A percentile compares a stretch with the other conserved stretches of the same genome.
Evolutionary conservation across 2,888 invertebrate species (phyloP).

Genomic region (Pyrrhia umbra): DNA sequence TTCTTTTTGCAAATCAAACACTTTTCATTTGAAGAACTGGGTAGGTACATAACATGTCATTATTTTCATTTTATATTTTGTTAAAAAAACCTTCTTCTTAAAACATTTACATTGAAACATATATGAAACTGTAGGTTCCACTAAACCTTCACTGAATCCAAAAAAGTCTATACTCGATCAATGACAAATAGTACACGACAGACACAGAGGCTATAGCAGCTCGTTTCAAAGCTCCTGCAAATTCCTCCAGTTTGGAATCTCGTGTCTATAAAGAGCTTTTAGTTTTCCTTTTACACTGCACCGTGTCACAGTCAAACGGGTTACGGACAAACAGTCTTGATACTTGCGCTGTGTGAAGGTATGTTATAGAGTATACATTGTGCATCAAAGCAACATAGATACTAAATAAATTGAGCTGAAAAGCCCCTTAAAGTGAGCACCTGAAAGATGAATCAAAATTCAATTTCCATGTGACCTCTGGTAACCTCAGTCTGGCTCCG

Average conservation of each 20-base stretch:
- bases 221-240: conserved; percentile 44
- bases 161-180: conserved; percentile 23
- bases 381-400: too few relatives aligned
- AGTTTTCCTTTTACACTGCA: conserved; percentile 51
- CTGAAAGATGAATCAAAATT: too few relatives aligned
- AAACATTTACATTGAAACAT: too few relatives aligned
- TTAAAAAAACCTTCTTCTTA: not conserved
- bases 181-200: not conserved
- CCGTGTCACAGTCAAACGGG: conserved; percentile 34
- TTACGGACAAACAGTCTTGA: conserved; percentile 29
- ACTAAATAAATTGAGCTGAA: too few relatives aligned
- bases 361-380: too few relatives aligned
- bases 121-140: not conserved
- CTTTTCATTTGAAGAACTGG: too few relatives aligned
- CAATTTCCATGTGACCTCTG: too few relatives aligned
- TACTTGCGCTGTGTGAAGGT: conserved; percentile 11
- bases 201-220: conserved; percentile 4
- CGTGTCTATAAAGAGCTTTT: conserved; percentile 53
- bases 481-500: too few relatives aligned
- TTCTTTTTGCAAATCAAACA: too few relatives aligned
- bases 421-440: too few relatives aligned
- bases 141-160: not conserved
- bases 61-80: too few relatives aligned
- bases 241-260: conserved; percentile 41
- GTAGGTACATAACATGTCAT: too few relatives aligned